phyloP scores from a whole-genome alignment of 2,888 invertebrate genomes.

The Athalia circularis region DNA sequence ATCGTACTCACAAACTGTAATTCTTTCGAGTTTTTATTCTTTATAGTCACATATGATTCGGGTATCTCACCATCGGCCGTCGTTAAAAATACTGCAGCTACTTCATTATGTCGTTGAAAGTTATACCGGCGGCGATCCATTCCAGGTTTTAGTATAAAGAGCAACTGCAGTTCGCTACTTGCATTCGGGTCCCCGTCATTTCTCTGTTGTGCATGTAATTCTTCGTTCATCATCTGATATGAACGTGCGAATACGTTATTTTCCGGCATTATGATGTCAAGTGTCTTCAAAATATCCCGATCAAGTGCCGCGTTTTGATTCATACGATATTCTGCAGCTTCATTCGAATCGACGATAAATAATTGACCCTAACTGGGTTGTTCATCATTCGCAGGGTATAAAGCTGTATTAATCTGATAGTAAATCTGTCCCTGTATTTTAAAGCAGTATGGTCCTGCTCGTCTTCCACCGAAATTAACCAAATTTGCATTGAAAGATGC shows the following conservation, averaged over 20 bases:
- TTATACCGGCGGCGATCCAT: constrained; percentile 52
- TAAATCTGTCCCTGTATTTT: too few relatives aligned
- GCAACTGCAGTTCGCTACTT: constrained; percentile 48
- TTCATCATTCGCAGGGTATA: too few relatives aligned
- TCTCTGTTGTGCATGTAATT: constrained; percentile 45
- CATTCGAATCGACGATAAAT: too few relatives aligned
- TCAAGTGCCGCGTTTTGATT: constrained; percentile 42
- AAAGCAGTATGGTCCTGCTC: too few relatives aligned
- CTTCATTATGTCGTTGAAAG: constrained; percentile 51
- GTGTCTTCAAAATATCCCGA: constrained; percentile 17
- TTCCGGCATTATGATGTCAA: constrained; percentile 49
- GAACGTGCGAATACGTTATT: constrained; percentile 51
- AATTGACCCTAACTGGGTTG: too few relatives aligned
- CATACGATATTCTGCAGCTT: not conserved
- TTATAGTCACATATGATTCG: constrained; percentile 52
- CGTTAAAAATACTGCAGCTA: constrained; percentile 50
- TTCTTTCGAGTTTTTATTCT: constrained; percentile 49
- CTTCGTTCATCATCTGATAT: constrained; percentile 53
- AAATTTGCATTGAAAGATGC: too few relatives aligned
- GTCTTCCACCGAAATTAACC: too few relatives aligned
- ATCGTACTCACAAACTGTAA: constrained; percentile 50
- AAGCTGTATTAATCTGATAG: too few relatives aligned
- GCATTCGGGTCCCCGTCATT: too few relatives aligned
- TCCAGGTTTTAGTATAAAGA: constrained; percentile 53
- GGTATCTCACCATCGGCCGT: constrained; percentile 54